Evolutionary conservation across 2,797 vertebrate genomes (phyloP).

Genomic region (Acanthiza pusilla): DNA sequence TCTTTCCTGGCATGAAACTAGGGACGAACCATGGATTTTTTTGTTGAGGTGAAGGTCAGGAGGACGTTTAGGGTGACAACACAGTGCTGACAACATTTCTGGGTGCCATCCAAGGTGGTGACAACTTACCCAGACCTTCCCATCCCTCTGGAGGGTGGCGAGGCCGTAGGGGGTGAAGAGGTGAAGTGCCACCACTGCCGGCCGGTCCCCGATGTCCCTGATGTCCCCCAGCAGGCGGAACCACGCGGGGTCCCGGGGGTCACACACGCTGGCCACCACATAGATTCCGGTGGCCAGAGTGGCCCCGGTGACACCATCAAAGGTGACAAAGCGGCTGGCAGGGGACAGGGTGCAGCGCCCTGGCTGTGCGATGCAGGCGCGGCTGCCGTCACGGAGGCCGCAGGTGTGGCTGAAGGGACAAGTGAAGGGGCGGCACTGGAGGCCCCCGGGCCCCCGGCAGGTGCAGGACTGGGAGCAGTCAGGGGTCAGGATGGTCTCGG

Average conservation of each 20-base stretch:
- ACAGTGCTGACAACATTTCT: not conserved
- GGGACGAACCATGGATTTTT: rapidly evolving
- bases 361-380: rapidly evolving
- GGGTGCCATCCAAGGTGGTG: no score
- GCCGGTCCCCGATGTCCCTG: not conserved
- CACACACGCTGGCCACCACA: rapidly evolving
- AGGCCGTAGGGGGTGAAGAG: not conserved
- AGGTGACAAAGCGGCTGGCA: not conserved
- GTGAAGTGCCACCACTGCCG: not conserved
- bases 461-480: not conserved
- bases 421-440: not conserved
- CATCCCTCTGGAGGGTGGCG: not conserved
- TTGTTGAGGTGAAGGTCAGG: no score
- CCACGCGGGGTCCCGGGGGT: rapidly evolving
- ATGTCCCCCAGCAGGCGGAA: not conserved
- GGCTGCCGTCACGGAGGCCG: rapidly evolving
- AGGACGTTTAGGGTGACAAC: rapidly evolving
- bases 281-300: not conserved
- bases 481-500: not conserved
- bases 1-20: not conserved
- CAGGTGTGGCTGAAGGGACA: not conserved
- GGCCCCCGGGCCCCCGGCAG: not conserved
- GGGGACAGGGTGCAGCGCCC: not conserved
- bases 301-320: rapidly evolving
- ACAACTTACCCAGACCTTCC: not conserved